Base-by-base conservation (phyloP, 2,113 vertebrate species). In the Albula goreensis region DNA sequence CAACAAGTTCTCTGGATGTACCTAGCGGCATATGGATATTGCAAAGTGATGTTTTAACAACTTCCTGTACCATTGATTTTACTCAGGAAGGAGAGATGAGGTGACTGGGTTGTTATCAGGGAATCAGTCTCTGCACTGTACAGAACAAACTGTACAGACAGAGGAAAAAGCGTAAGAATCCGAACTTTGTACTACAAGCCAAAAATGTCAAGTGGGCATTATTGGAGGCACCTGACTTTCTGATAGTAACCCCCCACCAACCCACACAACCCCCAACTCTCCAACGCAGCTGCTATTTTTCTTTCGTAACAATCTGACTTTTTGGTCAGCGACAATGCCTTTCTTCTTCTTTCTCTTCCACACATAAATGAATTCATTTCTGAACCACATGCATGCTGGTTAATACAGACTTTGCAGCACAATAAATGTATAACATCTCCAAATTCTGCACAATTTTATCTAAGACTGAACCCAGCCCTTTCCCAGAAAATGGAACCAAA, bases 281-380 rank as follows among this genome's bases (percentile, higher is more conserved):
- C 70, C 70, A 25, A 31, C 25, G 11, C 74, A 78, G 74, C 10
- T 41, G 74, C 60, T 15, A 60, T 19, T 66, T 63, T 56, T 93
- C 79, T 86, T 80, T 51, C 81, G 89, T 60, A 15, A 66, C 17
- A 66, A 22, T 19, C 6, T 2, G 3, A 63, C 17, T 66, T 66
- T 66, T 66, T 41, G 31, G 17, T 22, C 6, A 60, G 57, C 12
- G 13, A 60, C 12, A 60, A 41, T 41, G 31, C 1, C 31, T 66
- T 66, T 60, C 11, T 60, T 5, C 5, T 22, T 19, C 4, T 66
- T 66, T 66, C 22, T 5, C 3, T 19, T 66, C 22, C 60, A 7
- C 3, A 66, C 17, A 66, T 66, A 4, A 22, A 19, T 19, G 17
- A 19, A 66, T 19, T 66, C 15, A 66, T 66, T 66, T 66, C 60